Evolutionary conservation across 1,140 invertebrate species (phyloP), one percentile per base, ranked within the genome.

Genomic region (Venturia canescens): DNA sequence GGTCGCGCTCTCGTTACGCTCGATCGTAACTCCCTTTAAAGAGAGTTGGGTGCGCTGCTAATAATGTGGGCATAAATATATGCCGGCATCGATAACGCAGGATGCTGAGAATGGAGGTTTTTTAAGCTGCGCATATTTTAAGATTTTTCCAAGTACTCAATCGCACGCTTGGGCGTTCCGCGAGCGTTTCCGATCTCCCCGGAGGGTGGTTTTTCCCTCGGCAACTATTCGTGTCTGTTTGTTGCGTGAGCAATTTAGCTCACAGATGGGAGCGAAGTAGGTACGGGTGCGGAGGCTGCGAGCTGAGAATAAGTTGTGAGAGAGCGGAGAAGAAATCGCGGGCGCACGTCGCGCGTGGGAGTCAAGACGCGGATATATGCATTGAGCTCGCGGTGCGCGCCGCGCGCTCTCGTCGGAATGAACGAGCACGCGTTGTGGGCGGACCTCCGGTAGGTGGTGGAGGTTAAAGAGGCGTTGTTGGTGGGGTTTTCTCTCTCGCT

Each of bases 401-500:
- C 83, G 87, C 86, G 86, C 84, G 83, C 86, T 82, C 76, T 78
- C 74, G 76, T 84, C 77, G 85, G 81, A 86, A 88, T 88, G 83
- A 88, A 86, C 83, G 80, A 84, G 88, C 86, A 89, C 86, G 87
- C 87, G 85, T 88, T 88, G 90, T 91, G 90, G 90, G 90, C 90
- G 90, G 88, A 90, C 82, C 89, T 88, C 80, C 82, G 86, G 85
- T 78, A 88, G 86, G 87, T 89, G 85, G 89, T 90, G 90, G 90
- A 91, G 87, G 89, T 88, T 89, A 86, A 90, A 84, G 87, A 90
- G 90, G 89, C 89, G 90, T 89, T 79, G 86, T 86, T 87, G 86
- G 86, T 85, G 88, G 87, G 86, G 84, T 31, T 69, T 31, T 69
- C 27, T 69, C 66, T 69, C 66, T 69, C 27, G 18, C 86, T 29